Evolutionary conservation across 1,140 invertebrate species (phyloP).

Genomic region (Neocloeon triangulifer): DNA sequence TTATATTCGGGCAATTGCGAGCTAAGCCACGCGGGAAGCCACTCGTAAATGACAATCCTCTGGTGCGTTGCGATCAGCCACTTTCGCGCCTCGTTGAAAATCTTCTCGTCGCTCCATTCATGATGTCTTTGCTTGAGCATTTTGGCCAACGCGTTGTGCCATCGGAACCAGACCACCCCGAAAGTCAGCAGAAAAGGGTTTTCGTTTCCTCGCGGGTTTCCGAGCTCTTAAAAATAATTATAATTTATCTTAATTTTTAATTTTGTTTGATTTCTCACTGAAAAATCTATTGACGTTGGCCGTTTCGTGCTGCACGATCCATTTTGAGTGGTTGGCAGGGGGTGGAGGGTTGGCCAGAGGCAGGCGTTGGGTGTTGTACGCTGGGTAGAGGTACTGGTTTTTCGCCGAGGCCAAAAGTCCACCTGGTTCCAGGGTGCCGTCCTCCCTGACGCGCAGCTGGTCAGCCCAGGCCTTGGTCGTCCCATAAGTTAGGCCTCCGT

Average conservation of each 20-base stretch:
- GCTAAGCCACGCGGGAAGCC: constrained; percentile 24
- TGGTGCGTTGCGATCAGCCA: constrained; percentile 31
- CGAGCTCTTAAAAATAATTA: constrained; percentile 26
- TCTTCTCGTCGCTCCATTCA: constrained; percentile 22
- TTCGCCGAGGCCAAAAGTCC: constrained; percentile 20
- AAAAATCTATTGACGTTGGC: constrained; percentile 25
- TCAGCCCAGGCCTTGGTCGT: constrained; percentile 31
- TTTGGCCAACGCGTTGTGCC: constrained; percentile 31
- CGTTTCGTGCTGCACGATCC: constrained; percentile 17
- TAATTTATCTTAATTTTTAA: neutral
- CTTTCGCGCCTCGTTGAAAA: constrained; percentile 33
- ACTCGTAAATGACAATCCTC: constrained; percentile 25
- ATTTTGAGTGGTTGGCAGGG: constrained; percentile 21
- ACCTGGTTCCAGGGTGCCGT: constrained; percentile 20
- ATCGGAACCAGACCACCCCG: constrained; percentile 32
- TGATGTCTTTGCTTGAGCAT: constrained; percentile 16
- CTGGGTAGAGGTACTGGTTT: constrained; percentile 23
- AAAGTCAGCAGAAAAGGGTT: constrained; percentile 28
- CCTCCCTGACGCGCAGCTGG: constrained; percentile 21
- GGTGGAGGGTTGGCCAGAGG: constrained; percentile 35
- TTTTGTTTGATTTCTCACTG: constrained; percentile 19
- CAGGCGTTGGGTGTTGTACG: constrained; percentile 20
- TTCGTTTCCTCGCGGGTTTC: constrained; percentile 34
- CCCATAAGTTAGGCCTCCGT: constrained; percentile 33
- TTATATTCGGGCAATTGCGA: constrained; percentile 12